phyloP scores from a whole-genome alignment of 2,113 vertebrate species.

The Brienomyrus longianalis region DNA sequence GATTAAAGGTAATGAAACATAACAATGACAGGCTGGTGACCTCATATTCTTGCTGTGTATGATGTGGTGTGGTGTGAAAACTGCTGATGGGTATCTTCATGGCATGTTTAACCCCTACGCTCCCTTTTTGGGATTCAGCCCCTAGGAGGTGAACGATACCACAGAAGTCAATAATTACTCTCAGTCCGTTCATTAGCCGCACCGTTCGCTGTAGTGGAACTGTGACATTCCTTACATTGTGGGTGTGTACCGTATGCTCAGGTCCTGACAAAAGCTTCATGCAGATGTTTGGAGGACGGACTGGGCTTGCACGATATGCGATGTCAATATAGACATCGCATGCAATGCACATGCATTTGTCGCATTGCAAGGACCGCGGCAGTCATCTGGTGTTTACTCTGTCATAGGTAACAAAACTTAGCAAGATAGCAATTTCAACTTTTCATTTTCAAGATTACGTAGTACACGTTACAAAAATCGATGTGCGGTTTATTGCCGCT shows the following conservation, averaged over 20 bases:
- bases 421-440: background rate
- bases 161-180: background rate
- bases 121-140: background rate
- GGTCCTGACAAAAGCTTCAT: background rate
- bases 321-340: background rate
- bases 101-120: background rate
- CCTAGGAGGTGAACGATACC: background rate
- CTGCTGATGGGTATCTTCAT: background rate
- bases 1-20: background rate
- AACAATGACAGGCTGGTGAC: background rate
- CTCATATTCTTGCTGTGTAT: background rate
- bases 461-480: background rate
- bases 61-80: background rate
- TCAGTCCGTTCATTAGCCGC: background rate
- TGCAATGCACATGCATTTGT: background rate
- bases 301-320: background rate
- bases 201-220: background rate
- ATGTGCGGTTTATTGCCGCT: background rate
- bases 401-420: background rate
- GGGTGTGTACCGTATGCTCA: background rate
- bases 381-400: background rate
- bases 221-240: background rate
- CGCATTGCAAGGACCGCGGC: background rate
- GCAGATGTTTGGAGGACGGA: background rate
- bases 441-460: background rate